Evolutionary conservation across 2,113 vertebrate genomes (phyloP), one percentile per base, ranked within the genome.

Genomic region (Misgurnus mizolepis): DNA sequence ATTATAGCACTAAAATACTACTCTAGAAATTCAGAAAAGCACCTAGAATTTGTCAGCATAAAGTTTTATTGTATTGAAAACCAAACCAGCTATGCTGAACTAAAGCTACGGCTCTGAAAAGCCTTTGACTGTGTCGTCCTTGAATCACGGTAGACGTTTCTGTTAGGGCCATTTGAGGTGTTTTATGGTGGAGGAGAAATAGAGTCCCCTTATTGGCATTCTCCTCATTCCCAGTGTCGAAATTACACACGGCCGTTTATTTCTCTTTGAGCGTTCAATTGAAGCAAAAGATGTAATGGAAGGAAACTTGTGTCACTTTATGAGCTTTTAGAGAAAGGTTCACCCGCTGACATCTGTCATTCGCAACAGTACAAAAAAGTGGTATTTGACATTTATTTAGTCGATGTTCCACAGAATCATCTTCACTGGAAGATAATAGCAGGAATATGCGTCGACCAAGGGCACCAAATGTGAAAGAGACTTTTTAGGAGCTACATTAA

Each of bases 221-320:
- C 68, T 66, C 45, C 47, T 41, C 50, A 8, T 70, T 41, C 74
- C 68, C 17, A 22, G 66, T 43, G 40, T 60, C 43, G 43, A 73
- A 78, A 80, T 68, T 62, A 27, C 60, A 62, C 22, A 53, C 7
- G 47, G 64, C 10, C 43, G 5, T 12, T 65, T 47, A 76, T 74
- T 73, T 56, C 67, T 80, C 73, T 76, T 62, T 2, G 49, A 67
- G 27, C 53, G 74, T 76, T 69, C 15, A n/a, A 58, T 76, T 43
- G 60, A n/a, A 61, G 70, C 17, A 22, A 6, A 61, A 56, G 6
- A 39, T 41, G 18, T 67, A 78, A 80, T 80, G 58, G 74, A 18
- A 70, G 56, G 55, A 75, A 78, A 76, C 56, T 67, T 56, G 68
- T 61, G 66, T 47, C 62, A 73, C 56, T 81, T 76, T 84, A 76